Base-by-base conservation (phyloP, 2,113 vertebrate species). In the Hymenochirus boettgeri region DNA sequence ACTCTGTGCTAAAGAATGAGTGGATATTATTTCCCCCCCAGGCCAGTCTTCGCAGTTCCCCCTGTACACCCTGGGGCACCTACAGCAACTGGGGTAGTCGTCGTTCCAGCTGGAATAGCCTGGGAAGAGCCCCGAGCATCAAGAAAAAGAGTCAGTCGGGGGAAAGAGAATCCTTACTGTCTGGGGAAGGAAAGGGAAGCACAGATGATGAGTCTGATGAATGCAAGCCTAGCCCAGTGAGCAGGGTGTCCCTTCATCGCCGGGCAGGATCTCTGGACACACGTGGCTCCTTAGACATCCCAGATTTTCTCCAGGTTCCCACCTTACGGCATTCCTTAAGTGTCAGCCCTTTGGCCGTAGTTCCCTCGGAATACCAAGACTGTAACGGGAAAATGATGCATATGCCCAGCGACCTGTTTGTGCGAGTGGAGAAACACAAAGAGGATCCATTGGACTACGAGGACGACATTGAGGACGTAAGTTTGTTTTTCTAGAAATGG, bases 51-150 rank as follows among this genome's bases (percentile, higher is more conserved):
- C 90, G 89, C 37, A 90, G 89, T 70, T 94, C 95, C 0, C 94
- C 96, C 9, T 89, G 93, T 0, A 47, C 87, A 65, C 86, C 88
- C 29, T 92, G 92, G 79, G 88, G 82, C 33, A 76, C 89, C 5
- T 74, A 66, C 73, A 92, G 93, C 54, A 85, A 84, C 42, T 97
- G 94, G 94, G 92, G 92, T 57, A 98, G 96, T 75, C 90, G 95
- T 0, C 91, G 94, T 54, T 97, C 96, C 0, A 98, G 96, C 79
- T 97, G 96, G 95, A 97, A 94, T 79, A 97, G 96, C 69, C 80
- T 98, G 70, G 84, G 93, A 37, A 79, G 91, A 0, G 94, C 93
- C 0, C 93, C 94, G 0, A 99, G 96, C 84, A 90, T 98, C 62
- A 99, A 97, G 75, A 85, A 90, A 76, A 87, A 89, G 69, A 90